These are phyloP conservation scores for Pseudomyrmex gracilis DNA, from an alignment of 1,140 invertebrate species.

Conservation along the genomic window DNA sequence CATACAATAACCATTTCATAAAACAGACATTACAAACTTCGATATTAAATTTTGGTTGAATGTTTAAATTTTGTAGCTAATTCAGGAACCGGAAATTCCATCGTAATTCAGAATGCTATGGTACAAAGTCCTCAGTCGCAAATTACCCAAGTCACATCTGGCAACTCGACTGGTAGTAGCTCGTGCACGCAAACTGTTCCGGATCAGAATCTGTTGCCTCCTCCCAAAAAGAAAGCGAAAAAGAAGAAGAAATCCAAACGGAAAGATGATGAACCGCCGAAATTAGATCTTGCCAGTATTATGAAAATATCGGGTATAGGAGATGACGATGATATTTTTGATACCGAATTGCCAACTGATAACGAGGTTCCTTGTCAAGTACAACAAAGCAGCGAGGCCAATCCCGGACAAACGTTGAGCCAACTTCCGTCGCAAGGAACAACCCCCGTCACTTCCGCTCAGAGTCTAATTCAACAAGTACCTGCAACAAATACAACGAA, in stretches of 20 bases:
- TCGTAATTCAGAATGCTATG: conserved; percentile 85
- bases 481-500: conserved; percentile 77
- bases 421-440: conserved; percentile 71
- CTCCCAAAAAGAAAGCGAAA: conserved; percentile 84
- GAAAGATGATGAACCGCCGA: conserved; percentile 85
- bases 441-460: conserved; percentile 68
- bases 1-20: no score
- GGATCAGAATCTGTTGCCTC: conserved; percentile 82
- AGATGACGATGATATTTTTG: conserved; percentile 85
- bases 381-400: conserved; percentile 68
- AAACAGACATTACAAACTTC: neutral
- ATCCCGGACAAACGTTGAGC: conserved; percentile 63
- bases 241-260: conserved; percentile 86
- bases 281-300: conserved; percentile 86
- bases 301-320: conserved; percentile 87
- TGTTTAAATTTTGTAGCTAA: conserved; percentile 75
- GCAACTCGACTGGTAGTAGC: conserved; percentile 74
- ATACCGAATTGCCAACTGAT: conserved; percentile 79
- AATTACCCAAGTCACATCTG: conserved; percentile 79
- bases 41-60: neutral
- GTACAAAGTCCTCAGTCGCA: conserved; percentile 84
- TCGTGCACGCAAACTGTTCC: conserved; percentile 78
- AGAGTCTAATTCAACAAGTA: conserved; percentile 74
- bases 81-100: conserved; percentile 80
- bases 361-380: conserved; percentile 74